Percentiles rank a stretch among this genome's conserved stretches.
phyloP scores from a whole-genome alignment of 1,140 invertebrate genomes.

The Megalonaias nervosa region DNA sequence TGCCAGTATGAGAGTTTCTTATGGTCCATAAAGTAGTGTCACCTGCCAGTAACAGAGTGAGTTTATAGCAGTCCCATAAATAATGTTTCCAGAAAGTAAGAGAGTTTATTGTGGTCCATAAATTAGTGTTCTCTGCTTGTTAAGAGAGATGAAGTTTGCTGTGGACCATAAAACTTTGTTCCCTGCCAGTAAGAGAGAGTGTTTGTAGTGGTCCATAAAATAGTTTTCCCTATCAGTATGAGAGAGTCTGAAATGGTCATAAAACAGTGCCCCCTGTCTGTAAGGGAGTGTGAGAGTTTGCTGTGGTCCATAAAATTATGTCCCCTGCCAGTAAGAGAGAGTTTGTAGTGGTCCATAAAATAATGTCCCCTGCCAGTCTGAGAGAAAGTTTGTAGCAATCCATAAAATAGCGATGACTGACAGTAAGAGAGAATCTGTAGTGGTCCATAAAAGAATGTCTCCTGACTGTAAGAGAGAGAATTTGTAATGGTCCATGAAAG shows the following conservation, averaged over 20 bases:
- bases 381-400: constrained; percentile 86
- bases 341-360: background rate
- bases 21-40: too few relatives aligned
- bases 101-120: constrained; percentile 95
- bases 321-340: constrained; percentile 80
- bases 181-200: constrained; percentile 75
- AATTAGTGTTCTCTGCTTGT: constrained; percentile 90
- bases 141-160: constrained; percentile 77
- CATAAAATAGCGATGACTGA: constrained; percentile 78
- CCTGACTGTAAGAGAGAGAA: too few relatives aligned
- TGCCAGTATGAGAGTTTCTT: too few relatives aligned
- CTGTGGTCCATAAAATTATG: constrained; percentile 96
- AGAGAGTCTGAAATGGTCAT: constrained; percentile 77
- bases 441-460: too few relatives aligned
- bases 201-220: too few relatives aligned
- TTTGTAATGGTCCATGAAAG: too few relatives aligned
- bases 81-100: background rate
- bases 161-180: constrained; percentile 98
- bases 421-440: too few relatives aligned
- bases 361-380: background rate
- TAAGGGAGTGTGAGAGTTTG: constrained; percentile 75
- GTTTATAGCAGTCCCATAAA: background rate
- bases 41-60: too few relatives aligned
- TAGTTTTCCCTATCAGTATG: too few relatives aligned
- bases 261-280: constrained; percentile 92